Conservation (phyloP, 2,113 vertebrate species). For the Pithys albifrons region DNA sequence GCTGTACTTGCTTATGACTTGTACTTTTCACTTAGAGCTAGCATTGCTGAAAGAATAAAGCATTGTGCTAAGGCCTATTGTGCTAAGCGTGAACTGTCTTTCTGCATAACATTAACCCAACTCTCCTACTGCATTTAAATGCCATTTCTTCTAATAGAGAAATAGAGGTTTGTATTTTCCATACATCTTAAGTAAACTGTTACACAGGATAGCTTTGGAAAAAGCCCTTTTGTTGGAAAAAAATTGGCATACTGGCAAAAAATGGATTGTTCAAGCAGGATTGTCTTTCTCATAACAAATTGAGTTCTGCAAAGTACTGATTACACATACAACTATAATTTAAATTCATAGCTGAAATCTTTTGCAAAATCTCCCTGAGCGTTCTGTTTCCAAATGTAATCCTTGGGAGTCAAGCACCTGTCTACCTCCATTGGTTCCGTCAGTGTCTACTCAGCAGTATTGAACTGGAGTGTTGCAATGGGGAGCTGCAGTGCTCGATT, state of each 20-base stretch:
- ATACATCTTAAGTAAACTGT: neutral
- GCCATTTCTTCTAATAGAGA: conserved; percentile 34
- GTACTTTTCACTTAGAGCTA: conserved; percentile 60
- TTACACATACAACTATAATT: neutral
- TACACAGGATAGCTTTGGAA: neutral
- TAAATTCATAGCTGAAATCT: neutral
- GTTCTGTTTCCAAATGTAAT: neutral
- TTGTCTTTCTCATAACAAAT: neutral
- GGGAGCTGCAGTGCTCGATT: neutral
- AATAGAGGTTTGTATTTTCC: conserved; percentile 17
- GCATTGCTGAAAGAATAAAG: conserved; percentile 67
- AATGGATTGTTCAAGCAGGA: neutral
- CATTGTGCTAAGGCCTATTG: conserved; percentile 65
- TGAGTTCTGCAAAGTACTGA: neutral
- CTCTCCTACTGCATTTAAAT: conserved; percentile 59
- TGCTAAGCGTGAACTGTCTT: conserved; percentile 67
- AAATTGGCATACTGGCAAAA: neutral
- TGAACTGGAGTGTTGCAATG: neutral
- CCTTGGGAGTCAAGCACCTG: neutral
- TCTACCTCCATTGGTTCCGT: neutral
- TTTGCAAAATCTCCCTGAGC: neutral
- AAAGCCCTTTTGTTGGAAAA: neutral
- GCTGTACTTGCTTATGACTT: conserved; percentile 64
- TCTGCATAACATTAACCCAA: conserved; percentile 64
- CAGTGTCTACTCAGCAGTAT: neutral